A percentile compares a stretch with the other conserved stretches of the same genome.
Evolutionary conservation across 2,113 vertebrate genomes (phyloP).

Genomic region (Addax nasomaculatus): DNA sequence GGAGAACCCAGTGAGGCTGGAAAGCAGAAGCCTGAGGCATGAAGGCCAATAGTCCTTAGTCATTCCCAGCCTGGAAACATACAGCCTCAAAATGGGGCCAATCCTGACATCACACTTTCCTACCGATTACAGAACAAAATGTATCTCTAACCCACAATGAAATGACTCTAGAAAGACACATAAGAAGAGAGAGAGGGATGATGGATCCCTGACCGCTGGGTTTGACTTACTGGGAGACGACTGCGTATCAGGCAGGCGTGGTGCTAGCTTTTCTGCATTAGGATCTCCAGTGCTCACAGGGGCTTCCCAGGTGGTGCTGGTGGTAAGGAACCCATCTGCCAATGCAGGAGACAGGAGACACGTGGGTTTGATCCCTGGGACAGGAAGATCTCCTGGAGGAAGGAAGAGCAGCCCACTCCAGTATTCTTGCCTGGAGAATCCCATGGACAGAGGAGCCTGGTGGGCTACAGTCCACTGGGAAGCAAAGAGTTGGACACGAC

Average conservation of each 20-base stretch:
- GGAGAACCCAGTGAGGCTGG: neutral
- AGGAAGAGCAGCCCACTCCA: neutral
- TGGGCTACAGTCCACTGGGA: neutral
- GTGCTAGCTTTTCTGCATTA: neutral
- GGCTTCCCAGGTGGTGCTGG: neutral
- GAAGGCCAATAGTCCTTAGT: neutral
- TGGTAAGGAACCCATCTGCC: neutral
- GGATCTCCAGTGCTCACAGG: neutral
- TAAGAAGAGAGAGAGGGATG: neutral
- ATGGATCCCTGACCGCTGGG: too few relatives aligned
- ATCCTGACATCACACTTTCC: neutral
- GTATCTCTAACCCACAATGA: neutral
- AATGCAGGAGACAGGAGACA: neutral
- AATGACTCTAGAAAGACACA: neutral
- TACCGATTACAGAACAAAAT: neutral
- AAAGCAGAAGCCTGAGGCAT: neutral
- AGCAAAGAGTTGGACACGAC: neutral
- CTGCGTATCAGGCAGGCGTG: rapidly evolving
- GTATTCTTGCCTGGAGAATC: neutral
- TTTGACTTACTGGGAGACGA: neutral
- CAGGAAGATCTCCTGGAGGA: neutral
- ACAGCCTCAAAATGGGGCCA: neutral
- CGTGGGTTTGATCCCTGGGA: neutral
- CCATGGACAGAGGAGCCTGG: neutral
- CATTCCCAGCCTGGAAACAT: neutral